Evolutionary conservation across 2,113 vertebrate species (phyloP), one percentile per base, ranked within the genome.

Genomic region (Pteronura brasiliensis): DNA sequence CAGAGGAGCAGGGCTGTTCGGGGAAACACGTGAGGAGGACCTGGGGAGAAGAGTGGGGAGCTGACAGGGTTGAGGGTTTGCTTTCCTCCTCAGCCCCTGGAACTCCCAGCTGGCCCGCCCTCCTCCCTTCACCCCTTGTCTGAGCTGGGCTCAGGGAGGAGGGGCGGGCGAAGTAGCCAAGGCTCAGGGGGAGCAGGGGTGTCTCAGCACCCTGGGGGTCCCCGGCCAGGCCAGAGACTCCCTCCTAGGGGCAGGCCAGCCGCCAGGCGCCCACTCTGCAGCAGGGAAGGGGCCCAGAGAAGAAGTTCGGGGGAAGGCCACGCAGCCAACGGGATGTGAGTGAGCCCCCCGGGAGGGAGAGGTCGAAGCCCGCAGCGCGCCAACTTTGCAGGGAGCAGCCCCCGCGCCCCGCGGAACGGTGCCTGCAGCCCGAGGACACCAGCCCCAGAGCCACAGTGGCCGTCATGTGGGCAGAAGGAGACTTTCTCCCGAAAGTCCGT

Each of bases 121-220:
- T 39, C 36, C 67, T 65, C 65, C 11, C 4, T 42, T 29, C 59
- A 34, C 42, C 25, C 17, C 84, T 63, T 15, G 34, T 90, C 34
- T 69, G 23, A 57, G 55, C 63, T 74, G 69, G 34, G 42, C 49
- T 72, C 12, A 18, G 23, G 65, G 89, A 0, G 5, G 8, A 57
- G 55, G 23, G 57, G 6, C 52, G 49, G 42, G 14, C 4, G 0
- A 63, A 52, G 55, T 8, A 57, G 10, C 61, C 34, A 15, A 31
- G 29, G 34, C 61, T 1, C n/a, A 52, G 1, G 3, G 15, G 21
- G 7, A 74, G 13, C 4, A 0, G 25, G 34, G 3, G 49, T 15
- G 9, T 77, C 92, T 52, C 25, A 4, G 49, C 29, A 76, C 7
- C 11, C 20, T 18, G 7, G 21, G 71, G 52, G 2, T 6, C 6